A percentile compares a stretch with the other conserved stretches of the same genome.
These are phyloP conservation scores for Actinia equina DNA, from an alignment of 64 coral and sea anemone species.

Conservation along the genomic window DNA sequence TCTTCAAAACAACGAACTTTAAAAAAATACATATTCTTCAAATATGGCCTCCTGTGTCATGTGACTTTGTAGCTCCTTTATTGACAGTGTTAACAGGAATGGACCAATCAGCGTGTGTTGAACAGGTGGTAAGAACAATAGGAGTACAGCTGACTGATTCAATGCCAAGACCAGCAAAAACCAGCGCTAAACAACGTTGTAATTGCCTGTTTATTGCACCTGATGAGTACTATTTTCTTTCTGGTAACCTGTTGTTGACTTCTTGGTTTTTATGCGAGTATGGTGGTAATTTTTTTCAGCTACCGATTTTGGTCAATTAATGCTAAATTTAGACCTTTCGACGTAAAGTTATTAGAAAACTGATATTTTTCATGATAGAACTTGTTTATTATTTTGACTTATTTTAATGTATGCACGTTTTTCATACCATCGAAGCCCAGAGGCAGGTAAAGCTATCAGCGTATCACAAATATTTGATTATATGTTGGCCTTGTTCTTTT, in stretches of 20 bases:
- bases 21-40: background rate
- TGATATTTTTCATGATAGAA: background rate
- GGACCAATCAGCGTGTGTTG: slow-evolving; percentile 19
- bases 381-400: background rate
- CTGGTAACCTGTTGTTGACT: background rate
- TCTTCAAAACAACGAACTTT: slow-evolving; percentile 9
- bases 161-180: slow-evolving; percentile 3
- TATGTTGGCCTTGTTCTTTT: background rate
- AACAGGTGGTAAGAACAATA: slow-evolving; percentile 25
- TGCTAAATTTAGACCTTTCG: too few species aligned
- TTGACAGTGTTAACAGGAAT: slow-evolving; percentile 32
- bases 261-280: slow-evolving; percentile 7
- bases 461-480: slow-evolving; percentile 14
- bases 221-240: background rate
- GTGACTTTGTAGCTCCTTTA: slow-evolving; percentile 9
- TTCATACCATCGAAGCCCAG: background rate
- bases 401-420: slow-evolving; percentile 23
- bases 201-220: slow-evolving; percentile 3
- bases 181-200: background rate
- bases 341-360: background rate
- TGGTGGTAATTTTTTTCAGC: background rate
- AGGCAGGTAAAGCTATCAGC: background rate
- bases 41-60: slow-evolving; percentile 24
- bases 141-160: background rate
- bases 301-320: background rate